Evolutionary conservation across 2,888 invertebrate species (phyloP), one percentile per base, ranked within the genome.

Genomic region (Itoplectis maculator): DNA sequence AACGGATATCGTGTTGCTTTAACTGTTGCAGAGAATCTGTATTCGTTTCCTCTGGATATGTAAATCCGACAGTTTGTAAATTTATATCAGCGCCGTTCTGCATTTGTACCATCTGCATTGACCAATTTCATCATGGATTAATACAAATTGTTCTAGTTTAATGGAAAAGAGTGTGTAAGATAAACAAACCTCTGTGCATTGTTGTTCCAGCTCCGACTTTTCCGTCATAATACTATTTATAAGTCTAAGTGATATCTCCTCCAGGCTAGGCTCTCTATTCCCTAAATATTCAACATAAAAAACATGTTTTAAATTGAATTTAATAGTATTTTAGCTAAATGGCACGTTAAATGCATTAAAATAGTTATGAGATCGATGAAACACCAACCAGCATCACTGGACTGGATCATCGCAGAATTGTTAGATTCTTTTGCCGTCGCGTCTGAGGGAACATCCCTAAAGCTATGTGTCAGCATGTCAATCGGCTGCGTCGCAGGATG

Each of bases 171-270:
- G 29, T 29, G 29, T 3, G 29, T 29, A 29, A 29, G 29, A 29
- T 29, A 29, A 29, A 74, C 59, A 82, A 88, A 92, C 92, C 85
- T 92, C 89, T 82, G 95, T 94, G 93, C 95, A 95, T 88, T 96
- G 95, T 77, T 95, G 94, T 83, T 96, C 95, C 56, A 96, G 90
- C 89, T 96, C 96, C 56, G 94, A 94, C 89, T 96, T 96, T 87
- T 96, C 96, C 90, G 95, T 94, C 86, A 95, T 94, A 86, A 96
- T 95, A 90, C 95, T 96, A 84, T 95, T 95, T 45, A 96, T 95
- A 77, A 96, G 92, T 92, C 95, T 96, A 37, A 96, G 92, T 0
- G 96, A 96, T 87, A 97, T 96, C 91, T 97, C 96, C 89, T 97
- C 97, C 85, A 97, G 93, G 89, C 96, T 97, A 23, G 95, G 93